phyloP scores from a whole-genome alignment of 2,797 vertebrate genomes.

The Danio albolineatus region DNA sequence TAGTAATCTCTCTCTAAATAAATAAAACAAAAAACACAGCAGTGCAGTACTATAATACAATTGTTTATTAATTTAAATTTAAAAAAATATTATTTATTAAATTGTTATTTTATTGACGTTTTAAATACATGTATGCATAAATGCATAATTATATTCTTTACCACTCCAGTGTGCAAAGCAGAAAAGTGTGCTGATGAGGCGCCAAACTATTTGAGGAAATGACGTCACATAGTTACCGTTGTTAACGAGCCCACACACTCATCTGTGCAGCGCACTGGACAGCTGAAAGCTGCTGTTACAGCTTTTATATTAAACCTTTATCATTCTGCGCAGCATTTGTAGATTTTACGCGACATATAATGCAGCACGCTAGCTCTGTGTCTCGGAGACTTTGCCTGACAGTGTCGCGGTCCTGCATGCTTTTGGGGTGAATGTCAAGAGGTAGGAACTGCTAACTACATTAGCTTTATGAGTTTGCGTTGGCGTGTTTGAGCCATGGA shows the following conservation, averaged over 20 bases:
- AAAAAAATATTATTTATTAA: too few relatives aligned
- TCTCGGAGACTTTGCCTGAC: background rate
- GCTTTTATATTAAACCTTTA: background rate
- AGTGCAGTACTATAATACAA: too few relatives aligned
- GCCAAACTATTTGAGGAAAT: constrained; percentile 71
- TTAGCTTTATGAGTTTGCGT: background rate
- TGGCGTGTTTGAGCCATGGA: background rate
- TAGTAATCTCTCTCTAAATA: too few relatives aligned
- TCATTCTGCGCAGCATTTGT: background rate
- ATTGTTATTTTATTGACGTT: too few relatives aligned
- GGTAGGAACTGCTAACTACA: constrained; percentile 18
- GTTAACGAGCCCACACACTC: constrained; percentile 26
- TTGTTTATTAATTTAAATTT: too few relatives aligned
- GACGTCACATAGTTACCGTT: constrained; percentile 72
- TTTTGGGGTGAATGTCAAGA: constrained; percentile 17
- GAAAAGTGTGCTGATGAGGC: too few relatives aligned
- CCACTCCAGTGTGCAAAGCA: too few relatives aligned
- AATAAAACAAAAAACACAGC: too few relatives aligned
- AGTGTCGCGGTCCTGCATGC: background rate
- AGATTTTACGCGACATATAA: background rate
- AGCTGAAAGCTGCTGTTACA: background rate
- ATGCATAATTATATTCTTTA: too few relatives aligned
- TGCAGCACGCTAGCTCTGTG: background rate
- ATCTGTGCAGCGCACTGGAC: background rate
- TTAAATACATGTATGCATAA: too few relatives aligned